phyloP scores from a whole-genome alignment of 2,888 invertebrate genomes.

The Campoplex capitator region DNA sequence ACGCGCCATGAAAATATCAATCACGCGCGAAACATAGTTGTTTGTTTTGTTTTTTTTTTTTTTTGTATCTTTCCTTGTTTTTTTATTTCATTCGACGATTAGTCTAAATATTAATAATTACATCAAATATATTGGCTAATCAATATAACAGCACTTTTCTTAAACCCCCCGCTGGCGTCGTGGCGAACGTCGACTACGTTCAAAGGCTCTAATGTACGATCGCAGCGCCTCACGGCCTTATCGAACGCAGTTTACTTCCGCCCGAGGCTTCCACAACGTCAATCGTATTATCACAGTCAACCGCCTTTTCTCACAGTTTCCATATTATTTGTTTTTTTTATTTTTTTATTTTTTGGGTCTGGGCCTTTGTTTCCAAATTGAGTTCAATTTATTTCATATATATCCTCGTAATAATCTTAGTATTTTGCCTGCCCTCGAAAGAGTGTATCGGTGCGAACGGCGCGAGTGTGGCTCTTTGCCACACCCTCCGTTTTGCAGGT shows the following conservation, averaged over 20 bases:
- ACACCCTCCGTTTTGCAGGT: constrained; percentile 21
- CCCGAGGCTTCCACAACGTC: constrained; percentile 73
- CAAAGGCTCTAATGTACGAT: neutral
- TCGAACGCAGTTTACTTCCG: constrained; percentile 51
- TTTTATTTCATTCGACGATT: constrained; percentile 66
- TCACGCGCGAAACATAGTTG: constrained; percentile 67
- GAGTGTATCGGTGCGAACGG: neutral
- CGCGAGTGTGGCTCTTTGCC: neutral
- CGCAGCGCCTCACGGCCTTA: neutral
- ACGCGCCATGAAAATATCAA: constrained; percentile 64
- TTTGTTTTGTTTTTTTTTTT: neutral
- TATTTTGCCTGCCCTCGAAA: neutral
- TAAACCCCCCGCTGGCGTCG: constrained; percentile 73
- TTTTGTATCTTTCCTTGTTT: neutral
- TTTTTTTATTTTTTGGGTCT: constrained; percentile 28
- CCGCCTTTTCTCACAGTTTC: constrained; percentile 71
- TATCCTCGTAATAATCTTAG: neutral
- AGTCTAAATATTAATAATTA: constrained; percentile 69
- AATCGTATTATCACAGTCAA: constrained; percentile 82
- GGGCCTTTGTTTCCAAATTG: constrained; percentile 5
- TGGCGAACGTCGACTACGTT: constrained; percentile 68
- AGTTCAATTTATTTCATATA: constrained; percentile 4
- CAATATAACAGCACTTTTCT: constrained; percentile 80
- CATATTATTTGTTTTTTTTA: constrained; percentile 19
- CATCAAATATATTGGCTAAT: constrained; percentile 77